Percentiles rank a stretch among this genome's conserved stretches.
Conservation (phyloP, 2,888 invertebrate species). For the Alsophila aescularia region DNA sequence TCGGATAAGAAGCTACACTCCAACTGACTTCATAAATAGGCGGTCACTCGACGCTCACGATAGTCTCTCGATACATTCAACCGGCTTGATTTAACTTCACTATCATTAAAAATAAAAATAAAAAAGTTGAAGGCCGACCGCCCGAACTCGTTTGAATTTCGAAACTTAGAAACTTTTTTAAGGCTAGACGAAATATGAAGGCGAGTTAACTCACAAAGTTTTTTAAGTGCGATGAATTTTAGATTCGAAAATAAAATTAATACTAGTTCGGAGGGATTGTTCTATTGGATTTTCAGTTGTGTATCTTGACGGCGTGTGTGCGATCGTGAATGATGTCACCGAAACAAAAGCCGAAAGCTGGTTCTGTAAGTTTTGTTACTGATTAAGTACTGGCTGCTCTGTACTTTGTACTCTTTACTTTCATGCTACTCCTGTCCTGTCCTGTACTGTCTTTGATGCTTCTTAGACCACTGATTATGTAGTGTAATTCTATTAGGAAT, state of each 20-base stretch:
- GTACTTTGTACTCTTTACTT: not conserved
- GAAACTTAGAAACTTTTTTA: slow-evolving; percentile 1
- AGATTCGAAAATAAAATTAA: slow-evolving; percentile 57
- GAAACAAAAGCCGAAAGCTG: slow-evolving; percentile 59
- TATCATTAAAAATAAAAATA: slow-evolving; percentile 9
- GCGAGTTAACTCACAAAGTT: slow-evolving; percentile 8
- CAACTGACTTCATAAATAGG: slow-evolving; percentile 63
- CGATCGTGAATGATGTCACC: slow-evolving; percentile 59
- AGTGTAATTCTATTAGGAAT: no score
- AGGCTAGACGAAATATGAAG: not conserved
- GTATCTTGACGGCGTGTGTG: slow-evolving; percentile 62
- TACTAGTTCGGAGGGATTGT: slow-evolving; percentile 49
- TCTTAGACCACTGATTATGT: no score
- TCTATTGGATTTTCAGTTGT: slow-evolving; percentile 62
- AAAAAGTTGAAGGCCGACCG: slow-evolving; percentile 6
- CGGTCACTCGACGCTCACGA: slow-evolving; percentile 51
- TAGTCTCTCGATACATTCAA: slow-evolving; percentile 48
- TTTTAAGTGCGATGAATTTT: slow-evolving; percentile 59
- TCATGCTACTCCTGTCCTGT: no score
- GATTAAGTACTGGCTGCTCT: slow-evolving; percentile 29
- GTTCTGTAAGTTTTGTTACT: slow-evolving; percentile 30
- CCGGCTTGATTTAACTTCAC: not conserved
- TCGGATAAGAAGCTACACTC: slow-evolving; percentile 71
- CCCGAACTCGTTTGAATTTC: slow-evolving; percentile 5
- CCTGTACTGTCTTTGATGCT: no score